Evolutionary conservation across 2,113 vertebrate genomes (phyloP), one percentile per base, ranked within the genome.

Genomic region (Maccullochella peelii): DNA sequence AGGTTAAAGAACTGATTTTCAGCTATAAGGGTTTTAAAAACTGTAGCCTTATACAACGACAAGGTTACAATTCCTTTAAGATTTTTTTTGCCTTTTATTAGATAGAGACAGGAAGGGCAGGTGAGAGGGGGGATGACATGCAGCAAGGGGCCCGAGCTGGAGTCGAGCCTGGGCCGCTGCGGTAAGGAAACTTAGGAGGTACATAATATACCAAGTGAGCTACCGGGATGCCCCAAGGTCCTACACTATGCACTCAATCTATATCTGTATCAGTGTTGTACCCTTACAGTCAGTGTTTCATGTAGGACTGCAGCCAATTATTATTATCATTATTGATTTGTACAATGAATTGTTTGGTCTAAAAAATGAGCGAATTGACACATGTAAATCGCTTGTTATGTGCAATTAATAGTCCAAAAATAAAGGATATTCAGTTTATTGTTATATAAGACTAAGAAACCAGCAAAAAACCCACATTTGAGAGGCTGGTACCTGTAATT

Each of bases 1-100:
- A 73, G 69, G 73, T 74, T 65, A 84, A 86, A 79, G 70, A 61
- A 25, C 59, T 2, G 61, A 16, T 38, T 62, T 59, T 66, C 25
- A 40, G 50, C 40, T 69, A 18, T 21, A 49, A 52, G 36, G 71
- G 25, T 72, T 79, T 81, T 36, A 36, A 36, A 11, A 52, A 49
- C 18, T 40, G 14, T 20, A 61, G 42, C 11, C 15, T 10, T 75
- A 1, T 2, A 33, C 1, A 30, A 47, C 1, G 5, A 21, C 21
- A 6, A 2, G 23, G 23, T 61, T 20, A 59, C 15, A 6, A 1
- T 50, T 27, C n/a, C 12, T 54, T 33, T 33, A 33, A 33, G 33
- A 33, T 33, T 2, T 33, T 33, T 38, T 33, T 33, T 33, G 33
- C 33, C 33, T 33, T 33, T 33, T 33, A 33, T 33, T 33, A 2